Evolutionary conservation across 2,888 invertebrate species (phyloP).

Genomic region (Drosophila anomalipes): DNA sequence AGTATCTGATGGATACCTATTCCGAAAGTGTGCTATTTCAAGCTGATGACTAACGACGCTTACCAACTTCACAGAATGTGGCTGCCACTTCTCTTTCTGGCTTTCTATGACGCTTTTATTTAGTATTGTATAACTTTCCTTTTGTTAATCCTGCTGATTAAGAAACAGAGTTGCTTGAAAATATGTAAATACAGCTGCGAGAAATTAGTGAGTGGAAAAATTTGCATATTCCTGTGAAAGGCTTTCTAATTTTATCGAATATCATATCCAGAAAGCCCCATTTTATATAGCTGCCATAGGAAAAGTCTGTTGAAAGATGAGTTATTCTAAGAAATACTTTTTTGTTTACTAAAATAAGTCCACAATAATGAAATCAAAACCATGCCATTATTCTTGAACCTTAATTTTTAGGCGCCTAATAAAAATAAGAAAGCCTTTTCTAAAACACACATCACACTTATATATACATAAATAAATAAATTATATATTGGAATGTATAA

Average conservation of each 20-base stretch:
- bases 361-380: too few relatives aligned
- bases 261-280: neutral
- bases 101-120: neutral
- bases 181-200: neutral
- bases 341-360: too few relatives aligned
- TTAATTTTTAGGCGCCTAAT: neutral
- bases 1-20: neutral
- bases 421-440: neutral
- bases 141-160: neutral
- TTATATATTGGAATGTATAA: neutral
- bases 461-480: neutral
- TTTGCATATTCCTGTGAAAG: neutral
- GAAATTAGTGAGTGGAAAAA: neutral
- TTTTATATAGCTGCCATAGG: neutral
- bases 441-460: neutral
- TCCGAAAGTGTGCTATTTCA: neutral
- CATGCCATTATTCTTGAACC: accelerated
- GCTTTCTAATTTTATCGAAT: neutral
- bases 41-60: neutral
- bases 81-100: neutral
- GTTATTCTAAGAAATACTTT: neutral
- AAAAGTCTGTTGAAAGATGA: neutral
- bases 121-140: neutral
- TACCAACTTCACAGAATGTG: neutral
- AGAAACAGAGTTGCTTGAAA: neutral